phyloP scores from a whole-genome alignment of 2,113 vertebrate species.

The Etheostoma spectabile region DNA sequence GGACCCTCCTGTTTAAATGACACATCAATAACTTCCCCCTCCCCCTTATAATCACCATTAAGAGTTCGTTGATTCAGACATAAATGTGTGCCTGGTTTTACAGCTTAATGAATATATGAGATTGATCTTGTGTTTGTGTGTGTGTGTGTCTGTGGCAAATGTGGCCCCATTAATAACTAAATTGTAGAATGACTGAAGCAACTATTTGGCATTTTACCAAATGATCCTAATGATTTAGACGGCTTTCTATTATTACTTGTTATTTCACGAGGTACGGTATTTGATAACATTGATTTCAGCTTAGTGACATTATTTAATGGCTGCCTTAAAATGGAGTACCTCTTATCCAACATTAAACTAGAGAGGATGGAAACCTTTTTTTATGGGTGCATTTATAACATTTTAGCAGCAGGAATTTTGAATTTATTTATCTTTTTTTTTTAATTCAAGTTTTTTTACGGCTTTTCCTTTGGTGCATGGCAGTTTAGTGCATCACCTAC shows the following conservation, averaged over 20 bases:
- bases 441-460: no score
- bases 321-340: constrained; percentile 28
- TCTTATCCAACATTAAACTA: constrained; percentile 36
- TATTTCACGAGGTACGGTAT: constrained; percentile 18
- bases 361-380: constrained; percentile 36
- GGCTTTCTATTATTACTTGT: constrained; percentile 37
- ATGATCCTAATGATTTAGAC: constrained; percentile 51
- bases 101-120: constrained; percentile 47
- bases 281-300: constrained; percentile 18
- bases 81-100: constrained; percentile 66
- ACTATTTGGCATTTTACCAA: constrained; percentile 55
- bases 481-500: no score
- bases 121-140: constrained; percentile 24
- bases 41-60: constrained; percentile 50
- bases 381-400: constrained; percentile 45
- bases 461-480: no score
- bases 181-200: constrained; percentile 33
- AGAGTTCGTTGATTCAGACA: constrained; percentile 65
- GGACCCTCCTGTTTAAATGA: constrained; percentile 58
- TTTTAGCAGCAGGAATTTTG: constrained; percentile 15
- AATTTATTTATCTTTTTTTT: no score
- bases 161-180: constrained; percentile 37
- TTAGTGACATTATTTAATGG: constrained; percentile 38
- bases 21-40: constrained; percentile 50
- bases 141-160: constrained; percentile 17